Evolutionary conservation across 92 coral and sea anemone genomes (phyloP).

Genomic region (Phymanthus crucifer): DNA sequence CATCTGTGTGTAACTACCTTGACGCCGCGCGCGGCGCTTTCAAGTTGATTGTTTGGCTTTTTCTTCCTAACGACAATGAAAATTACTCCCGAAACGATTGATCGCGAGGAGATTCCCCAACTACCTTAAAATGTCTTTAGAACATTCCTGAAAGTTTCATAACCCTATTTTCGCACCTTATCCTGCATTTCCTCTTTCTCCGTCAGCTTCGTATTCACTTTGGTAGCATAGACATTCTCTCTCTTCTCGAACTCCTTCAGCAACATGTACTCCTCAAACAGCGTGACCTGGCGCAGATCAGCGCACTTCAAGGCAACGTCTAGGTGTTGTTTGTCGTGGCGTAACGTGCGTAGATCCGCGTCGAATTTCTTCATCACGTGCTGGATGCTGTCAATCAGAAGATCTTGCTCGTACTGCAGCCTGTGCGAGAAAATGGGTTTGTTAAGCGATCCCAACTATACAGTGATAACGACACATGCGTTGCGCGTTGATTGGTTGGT

Average conservation of each 20-base stretch:
- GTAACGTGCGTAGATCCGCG: conserved; percentile 87
- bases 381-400: conserved; percentile 70
- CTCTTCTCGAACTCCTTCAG: conserved; percentile 98
- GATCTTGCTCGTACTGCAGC: conserved; percentile 90
- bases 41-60: no score
- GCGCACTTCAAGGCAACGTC: conserved; percentile 95
- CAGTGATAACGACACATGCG: no score
- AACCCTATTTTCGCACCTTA: conserved; percentile 63
- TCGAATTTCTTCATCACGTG: conserved; percentile 82
- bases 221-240: conserved; percentile 92
- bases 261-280: conserved; percentile 94
- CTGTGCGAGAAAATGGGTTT: conserved; percentile 22
- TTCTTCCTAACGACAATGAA: no score
- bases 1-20: no score
- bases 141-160: no score
- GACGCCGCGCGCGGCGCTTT: no score
- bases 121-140: no score
- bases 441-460: no score
- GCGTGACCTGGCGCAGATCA: conserved; percentile 95
- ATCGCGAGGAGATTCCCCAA: no score
- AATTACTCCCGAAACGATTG: no score
- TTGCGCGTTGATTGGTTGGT: neutral
- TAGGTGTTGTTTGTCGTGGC: conserved; percentile 81
- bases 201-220: conserved; percentile 83
- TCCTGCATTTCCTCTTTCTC: conserved; percentile 98